Percentiles rank a stretch among this genome's conserved stretches.
Evolutionary conservation across 2,888 invertebrate species (phyloP).

Genomic region (Tachystola acroxantha): DNA sequence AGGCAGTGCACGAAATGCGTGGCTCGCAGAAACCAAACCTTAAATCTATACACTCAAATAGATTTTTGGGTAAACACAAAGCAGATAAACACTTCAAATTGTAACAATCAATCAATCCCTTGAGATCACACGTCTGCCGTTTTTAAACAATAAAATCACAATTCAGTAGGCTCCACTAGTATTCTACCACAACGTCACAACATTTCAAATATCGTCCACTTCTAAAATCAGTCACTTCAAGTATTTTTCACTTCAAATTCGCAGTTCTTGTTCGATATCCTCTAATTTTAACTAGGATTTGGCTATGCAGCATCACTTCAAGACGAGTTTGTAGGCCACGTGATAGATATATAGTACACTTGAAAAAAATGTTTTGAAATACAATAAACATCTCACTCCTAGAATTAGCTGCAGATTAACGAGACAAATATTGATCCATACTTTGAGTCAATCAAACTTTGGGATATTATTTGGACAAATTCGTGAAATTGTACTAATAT

Average conservation of each 20-base stretch:
- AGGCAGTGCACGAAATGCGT: conserved; percentile 56
- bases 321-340: conserved; percentile 46
- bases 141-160: conserved; percentile 56
- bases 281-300: conserved; percentile 36
- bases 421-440: too few species aligned
- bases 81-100: conserved; percentile 19
- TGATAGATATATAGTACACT: conserved; percentile 31
- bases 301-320: conserved; percentile 43
- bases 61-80: conserved; percentile 27
- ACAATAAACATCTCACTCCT: too few species aligned
- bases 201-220: conserved; percentile 12
- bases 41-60: conserved; percentile 36
- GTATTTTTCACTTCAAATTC: conserved; percentile 1
- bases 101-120: conserved; percentile 47
- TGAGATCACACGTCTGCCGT: conserved; percentile 62
- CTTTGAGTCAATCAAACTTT: too few species aligned
- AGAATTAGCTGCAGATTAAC: too few species aligned
- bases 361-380: conserved; percentile 16
- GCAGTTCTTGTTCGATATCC: conserved; percentile 18
- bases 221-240: background rate
- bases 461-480: too few species aligned
- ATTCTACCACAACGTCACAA: conserved; percentile 24
- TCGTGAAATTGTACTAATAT: too few species aligned
- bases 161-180: conserved; percentile 52
- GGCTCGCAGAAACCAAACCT: conserved; percentile 24